Evolutionary conservation across 1,140 invertebrate genomes (phyloP).

Genomic region (Habropoda laboriosa): DNA sequence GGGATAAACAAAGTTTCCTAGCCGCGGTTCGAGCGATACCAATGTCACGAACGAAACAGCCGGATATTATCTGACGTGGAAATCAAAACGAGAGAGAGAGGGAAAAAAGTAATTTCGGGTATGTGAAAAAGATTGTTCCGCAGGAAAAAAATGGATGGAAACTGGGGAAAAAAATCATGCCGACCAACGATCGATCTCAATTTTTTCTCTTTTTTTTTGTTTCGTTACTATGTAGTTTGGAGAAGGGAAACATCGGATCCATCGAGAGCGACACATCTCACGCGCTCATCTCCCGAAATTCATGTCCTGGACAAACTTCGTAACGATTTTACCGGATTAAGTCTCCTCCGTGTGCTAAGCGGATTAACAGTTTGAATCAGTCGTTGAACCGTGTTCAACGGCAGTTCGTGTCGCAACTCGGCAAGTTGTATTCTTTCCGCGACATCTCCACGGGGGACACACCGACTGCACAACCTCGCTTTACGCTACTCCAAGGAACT

Average conservation of each 20-base stretch:
- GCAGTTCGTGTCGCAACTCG: slow-evolving; percentile 9
- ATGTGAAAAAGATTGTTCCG: too few relatives aligned
- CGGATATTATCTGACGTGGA: background rate
- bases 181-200: background rate
- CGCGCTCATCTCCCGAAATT: slow-evolving; percentile 49
- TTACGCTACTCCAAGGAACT: background rate
- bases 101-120: background rate
- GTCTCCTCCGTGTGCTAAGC: slow-evolving; percentile 40
- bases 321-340: slow-evolving; percentile 56
- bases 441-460: background rate
- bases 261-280: slow-evolving; percentile 39
- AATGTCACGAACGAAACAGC: background rate
- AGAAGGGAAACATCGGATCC: background rate
- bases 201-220: background rate
- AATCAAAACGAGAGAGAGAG: background rate
- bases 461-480: background rate
- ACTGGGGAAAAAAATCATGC: too few relatives aligned
- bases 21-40: background rate
- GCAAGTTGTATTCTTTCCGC: slow-evolving; percentile 12
- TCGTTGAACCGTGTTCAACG: slow-evolving; percentile 23
- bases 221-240: background rate
- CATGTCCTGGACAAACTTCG: slow-evolving; percentile 41
- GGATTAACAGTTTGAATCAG: slow-evolving; percentile 53
- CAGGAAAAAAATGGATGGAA: too few relatives aligned
- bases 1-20: background rate